Evolutionary conservation across 2,797 vertebrate genomes (phyloP), one percentile per base, ranked within the genome.

Genomic region (Pelodytes ibericus): DNA sequence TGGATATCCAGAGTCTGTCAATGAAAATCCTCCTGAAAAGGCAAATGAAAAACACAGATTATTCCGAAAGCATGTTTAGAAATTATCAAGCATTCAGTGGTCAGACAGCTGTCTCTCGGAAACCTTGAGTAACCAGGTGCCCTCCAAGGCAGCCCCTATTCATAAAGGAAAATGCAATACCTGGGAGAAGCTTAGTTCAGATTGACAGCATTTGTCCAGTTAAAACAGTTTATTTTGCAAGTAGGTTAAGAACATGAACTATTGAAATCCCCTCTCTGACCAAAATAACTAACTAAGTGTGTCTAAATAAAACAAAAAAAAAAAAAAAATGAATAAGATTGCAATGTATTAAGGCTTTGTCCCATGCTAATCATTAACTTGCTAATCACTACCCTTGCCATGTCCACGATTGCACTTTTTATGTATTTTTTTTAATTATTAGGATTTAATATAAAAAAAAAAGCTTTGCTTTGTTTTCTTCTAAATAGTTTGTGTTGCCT

Each of bases 1-100:
- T 94, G 94, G 94, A 92, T 91, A 94, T 92, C 92, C 91, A 92
- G 93, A 94, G 75, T 78, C 92, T 94, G 93, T 94, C 92, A 91
- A 92, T 92, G 90, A 89, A 91, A 90, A 91, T 92, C 89, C 89
- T 86, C 87, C 92, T 91, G 92, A 94, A 94, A 91, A 93, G 93
- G 92, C 89, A 92, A 94, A 90, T 88, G 89, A 92, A 90, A 92
- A 92, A 91, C 93, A 93, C 89, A 90, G 91, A 93, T 92, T 92
- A 91, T 92, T 90, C 93, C 92, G 91, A 94, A 78, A 93, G 90
- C 89, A 90, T 83, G 92, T 92, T 93, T 92, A 87, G 90, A 92
- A 91, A 93, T 91, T 93, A 93, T 92, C 92, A 88, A 89, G 92
- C 90, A 93, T 93, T 93, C 92, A 93, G 86, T 89, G 89, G 88